Evolutionary conservation across 2,888 invertebrate genomes (phyloP).

Genomic region (Coelogynopora nodosa): DNA sequence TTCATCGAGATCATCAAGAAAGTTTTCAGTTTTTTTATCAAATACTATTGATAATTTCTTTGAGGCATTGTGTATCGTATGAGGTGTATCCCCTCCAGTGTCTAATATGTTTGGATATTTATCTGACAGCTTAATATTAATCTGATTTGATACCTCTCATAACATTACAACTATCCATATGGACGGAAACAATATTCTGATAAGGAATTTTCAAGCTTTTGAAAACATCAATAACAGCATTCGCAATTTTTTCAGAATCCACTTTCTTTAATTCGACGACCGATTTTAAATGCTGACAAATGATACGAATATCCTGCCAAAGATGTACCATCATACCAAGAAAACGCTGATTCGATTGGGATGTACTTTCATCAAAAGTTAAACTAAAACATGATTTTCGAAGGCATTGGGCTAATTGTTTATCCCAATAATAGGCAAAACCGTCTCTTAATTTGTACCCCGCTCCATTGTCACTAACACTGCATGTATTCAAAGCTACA

Average conservation of each 20-base stretch:
- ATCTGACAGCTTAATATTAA: neutral
- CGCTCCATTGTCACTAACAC: neutral
- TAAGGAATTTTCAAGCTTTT: neutral
- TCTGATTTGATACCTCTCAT: neutral
- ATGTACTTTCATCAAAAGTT: constrained; percentile 5
- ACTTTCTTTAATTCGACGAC: too few species aligned
- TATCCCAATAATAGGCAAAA: neutral
- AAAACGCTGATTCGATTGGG: neutral
- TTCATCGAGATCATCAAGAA: neutral
- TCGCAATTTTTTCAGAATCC: neutral
- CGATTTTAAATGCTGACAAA: constrained; percentile 2
- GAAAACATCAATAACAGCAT: neutral
- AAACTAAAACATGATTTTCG: neutral
- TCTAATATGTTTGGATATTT: neutral
- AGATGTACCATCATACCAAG: neutral
- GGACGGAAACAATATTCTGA: neutral
- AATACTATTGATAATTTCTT: neutral
- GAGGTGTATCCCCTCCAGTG: neutral
- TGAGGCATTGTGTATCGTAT: neutral
- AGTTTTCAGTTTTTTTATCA: neutral
- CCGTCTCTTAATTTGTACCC: neutral
- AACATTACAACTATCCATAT: neutral
- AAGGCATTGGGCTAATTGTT: neutral
- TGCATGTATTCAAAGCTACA: neutral
- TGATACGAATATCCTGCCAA: neutral